Percentiles rank a stretch among this genome's conserved stretches.
phyloP scores from a whole-genome alignment of 2,888 invertebrate species.

The Oxytorus armatus region DNA sequence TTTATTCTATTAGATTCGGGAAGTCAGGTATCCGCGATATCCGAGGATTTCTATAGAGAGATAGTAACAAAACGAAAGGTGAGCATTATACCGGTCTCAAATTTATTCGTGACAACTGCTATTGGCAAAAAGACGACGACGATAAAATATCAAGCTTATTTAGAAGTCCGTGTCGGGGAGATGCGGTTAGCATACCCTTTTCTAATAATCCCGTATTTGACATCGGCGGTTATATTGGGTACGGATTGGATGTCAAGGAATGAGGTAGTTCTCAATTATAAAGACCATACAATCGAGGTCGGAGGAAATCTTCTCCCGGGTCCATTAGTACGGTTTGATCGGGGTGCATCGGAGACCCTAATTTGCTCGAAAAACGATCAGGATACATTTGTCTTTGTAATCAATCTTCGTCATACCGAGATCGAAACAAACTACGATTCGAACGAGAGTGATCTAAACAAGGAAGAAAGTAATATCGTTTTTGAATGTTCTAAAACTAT shows the following conservation, averaged over 20 bases:
- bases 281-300: background rate
- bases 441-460: no score
- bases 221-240: conserved; percentile 4
- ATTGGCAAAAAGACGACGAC: background rate
- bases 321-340: background rate
- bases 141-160: conserved; percentile 15
- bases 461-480: no score
- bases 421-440: no score
- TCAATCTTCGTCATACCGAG: background rate
- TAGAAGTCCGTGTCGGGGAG: background rate
- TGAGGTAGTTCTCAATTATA: conserved; percentile 1
- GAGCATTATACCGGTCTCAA: conserved; percentile 1
- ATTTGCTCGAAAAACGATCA: background rate
- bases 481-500: no score
- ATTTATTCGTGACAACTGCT: background rate
- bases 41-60: background rate
- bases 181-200: no score
- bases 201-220: conserved; percentile 14
- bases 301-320: background rate
- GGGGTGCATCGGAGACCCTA: background rate
- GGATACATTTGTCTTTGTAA: background rate
- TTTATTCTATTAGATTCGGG: background rate
- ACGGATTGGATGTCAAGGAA: conserved; percentile 6
- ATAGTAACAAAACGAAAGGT: background rate
- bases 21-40: conserved; percentile 9